These are phyloP conservation scores for Dilophus febrilis DNA, from an alignment of 2,888 invertebrate species.

Conservation along the genomic window DNA sequence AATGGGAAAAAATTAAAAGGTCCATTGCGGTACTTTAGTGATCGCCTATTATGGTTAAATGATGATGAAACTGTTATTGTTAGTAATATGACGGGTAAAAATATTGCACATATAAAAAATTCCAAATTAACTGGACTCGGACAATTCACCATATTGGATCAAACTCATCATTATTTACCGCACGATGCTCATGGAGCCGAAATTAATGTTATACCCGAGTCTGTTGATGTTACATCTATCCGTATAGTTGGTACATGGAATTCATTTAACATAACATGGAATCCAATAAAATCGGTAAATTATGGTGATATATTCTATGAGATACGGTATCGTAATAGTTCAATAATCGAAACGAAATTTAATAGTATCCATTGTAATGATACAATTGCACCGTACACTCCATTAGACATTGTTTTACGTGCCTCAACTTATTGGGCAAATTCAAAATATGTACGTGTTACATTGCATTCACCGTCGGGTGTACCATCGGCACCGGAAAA, in stretches of 20 bases:
- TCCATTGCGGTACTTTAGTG: conserved; percentile 63
- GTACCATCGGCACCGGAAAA: conserved; percentile 58
- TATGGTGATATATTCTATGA: conserved; percentile 73
- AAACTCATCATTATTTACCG: conserved; percentile 34
- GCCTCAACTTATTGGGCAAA: conserved; percentile 77
- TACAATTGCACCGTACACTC: conserved; percentile 47
- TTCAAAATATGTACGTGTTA: conserved; percentile 41
- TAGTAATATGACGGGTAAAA: conserved; percentile 55
- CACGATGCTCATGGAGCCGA: conserved; percentile 24
- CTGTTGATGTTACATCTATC: conserved; percentile 48
- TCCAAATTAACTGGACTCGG: conserved; percentile 46
- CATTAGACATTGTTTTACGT: conserved; percentile 53
- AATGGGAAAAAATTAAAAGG: conserved; percentile 39
- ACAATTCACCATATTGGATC: conserved; percentile 55
- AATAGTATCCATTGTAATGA: conserved; percentile 34
- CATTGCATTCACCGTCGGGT: conserved; percentile 62
- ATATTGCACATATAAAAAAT: conserved; percentile 48
- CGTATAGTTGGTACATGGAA: conserved; percentile 58
- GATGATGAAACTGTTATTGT: conserved; percentile 55
- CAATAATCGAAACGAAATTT: conserved; percentile 20
- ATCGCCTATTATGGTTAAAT: conserved; percentile 69
- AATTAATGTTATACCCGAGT: conserved; percentile 54
- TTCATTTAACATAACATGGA: conserved; percentile 72
- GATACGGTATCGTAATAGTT: conserved; percentile 36
- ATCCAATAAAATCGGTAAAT: conserved; percentile 52